Evolutionary conservation across 2,113 vertebrate species (phyloP).

Genomic region (Sturnus vulgaris): DNA sequence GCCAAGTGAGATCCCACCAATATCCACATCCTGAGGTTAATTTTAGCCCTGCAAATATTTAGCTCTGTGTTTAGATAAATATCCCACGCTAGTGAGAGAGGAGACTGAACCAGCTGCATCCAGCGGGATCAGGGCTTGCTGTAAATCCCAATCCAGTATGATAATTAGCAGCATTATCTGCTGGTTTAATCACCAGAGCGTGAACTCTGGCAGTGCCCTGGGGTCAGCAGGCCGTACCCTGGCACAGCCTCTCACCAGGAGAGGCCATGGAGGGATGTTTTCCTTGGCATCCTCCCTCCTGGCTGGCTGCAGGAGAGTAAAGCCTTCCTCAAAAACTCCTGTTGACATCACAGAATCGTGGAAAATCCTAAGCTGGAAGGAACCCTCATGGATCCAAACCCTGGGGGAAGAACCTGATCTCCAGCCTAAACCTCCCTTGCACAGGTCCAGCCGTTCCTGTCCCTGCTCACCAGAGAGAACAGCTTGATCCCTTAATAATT

Average conservation of each 20-base stretch:
- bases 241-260: background rate
- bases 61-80: background rate
- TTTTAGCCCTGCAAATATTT: background rate
- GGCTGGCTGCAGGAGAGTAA: background rate
- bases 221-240: background rate
- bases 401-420: background rate
- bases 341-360: rapidly evolving
- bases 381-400: background rate
- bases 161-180: background rate
- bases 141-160: background rate
- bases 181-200: background rate
- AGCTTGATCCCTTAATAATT: background rate
- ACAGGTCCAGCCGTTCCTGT: background rate
- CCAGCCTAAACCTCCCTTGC: background rate
- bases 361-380: background rate
- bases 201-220: background rate
- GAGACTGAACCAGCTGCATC: background rate
- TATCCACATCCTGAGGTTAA: background rate
- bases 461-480: background rate
- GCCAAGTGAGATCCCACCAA: background rate
- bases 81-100: background rate
- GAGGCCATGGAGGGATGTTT: background rate
- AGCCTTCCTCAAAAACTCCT: background rate
- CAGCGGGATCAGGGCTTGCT: background rate
- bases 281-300: background rate